phyloP scores from a whole-genome alignment of 2,888 invertebrate genomes.

The Stenichneumon culpator region DNA sequence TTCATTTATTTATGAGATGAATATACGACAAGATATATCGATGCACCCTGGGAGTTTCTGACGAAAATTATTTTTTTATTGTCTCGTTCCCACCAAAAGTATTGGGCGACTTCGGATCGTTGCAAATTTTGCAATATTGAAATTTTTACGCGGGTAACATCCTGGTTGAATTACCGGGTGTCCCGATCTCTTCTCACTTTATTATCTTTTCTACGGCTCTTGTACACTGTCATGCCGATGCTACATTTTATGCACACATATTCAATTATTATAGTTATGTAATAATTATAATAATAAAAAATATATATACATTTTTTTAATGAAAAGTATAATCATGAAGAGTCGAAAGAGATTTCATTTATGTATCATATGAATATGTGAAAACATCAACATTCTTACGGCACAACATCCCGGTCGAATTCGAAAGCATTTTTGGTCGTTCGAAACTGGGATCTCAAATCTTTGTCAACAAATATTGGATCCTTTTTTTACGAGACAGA shows the following conservation, averaged over 20 bases:
- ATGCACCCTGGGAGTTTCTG: neutral
- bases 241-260: neutral
- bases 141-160: too few relatives aligned
- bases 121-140: neutral
- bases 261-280: too few relatives aligned
- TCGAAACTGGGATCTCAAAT: neutral
- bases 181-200: slow-evolving; percentile 48
- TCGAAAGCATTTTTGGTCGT: neutral
- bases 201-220: neutral
- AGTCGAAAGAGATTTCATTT: too few relatives aligned
- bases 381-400: too few relatives aligned
- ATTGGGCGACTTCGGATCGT: neutral
- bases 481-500: neutral
- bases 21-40: neutral
- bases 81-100: neutral
- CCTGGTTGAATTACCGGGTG: slow-evolving; percentile 78
- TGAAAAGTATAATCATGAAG: too few relatives aligned
- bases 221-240: neutral
- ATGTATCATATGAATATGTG: too few relatives aligned
- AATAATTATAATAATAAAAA: too few relatives aligned
- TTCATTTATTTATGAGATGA: neutral
- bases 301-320: too few relatives aligned
- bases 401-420: too few relatives aligned
- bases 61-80: neutral
- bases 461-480: neutral